Base-by-base conservation (phyloP, 2,113 vertebrate genomes). In the Hystrix brachyura region DNA sequence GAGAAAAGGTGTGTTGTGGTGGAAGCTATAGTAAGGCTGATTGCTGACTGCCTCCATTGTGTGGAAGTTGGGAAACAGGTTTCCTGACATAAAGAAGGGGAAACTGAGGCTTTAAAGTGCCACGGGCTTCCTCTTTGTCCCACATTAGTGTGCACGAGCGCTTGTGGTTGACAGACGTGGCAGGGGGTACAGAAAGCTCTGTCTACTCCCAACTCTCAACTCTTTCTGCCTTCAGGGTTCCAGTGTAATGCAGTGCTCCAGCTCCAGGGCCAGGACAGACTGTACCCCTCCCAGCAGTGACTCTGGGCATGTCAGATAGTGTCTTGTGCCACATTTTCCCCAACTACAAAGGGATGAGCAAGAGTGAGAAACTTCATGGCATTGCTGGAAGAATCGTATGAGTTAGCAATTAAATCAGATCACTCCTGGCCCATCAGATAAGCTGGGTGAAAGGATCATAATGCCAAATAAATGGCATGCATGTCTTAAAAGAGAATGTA, bases 131-230 rank as follows among this genome's bases (percentile, higher is more conserved):
- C 46, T 86, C 6, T 1, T 0, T 34, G 1, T 6, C 11, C 67
- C 48, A 23, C 1, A 2, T 38, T 38, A 27, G 5, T 10, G 32
- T 51, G 10, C 59, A 43, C 43, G 32, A 64, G 10, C 48, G 27
- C 1, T 0, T 64, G 7, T 18, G 4, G 5, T 27, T 25, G 38
- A 23, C 38, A 1, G 0, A 12, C 9, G 18, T 0, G 1, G 38
- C 34, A 34, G 48, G 6, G 25, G 27, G 1, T 23, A 2, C 5
- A 74, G 29, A 43, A 5, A 4, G 0, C 6, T 51, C 43, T 46
- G n/a, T 5, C 10, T 55, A 13, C 15, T 48, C 83, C 38, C 46
- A 1, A 43, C 27, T 32, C 83, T 51, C 46, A 1, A 43, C 27
- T 32, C 10, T 7, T 11, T 3, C 11, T 0, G 4, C 11, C 3